Percentiles rank a stretch among this genome's conserved stretches.
phyloP scores from a whole-genome alignment of 2,888 invertebrate species.

The Drosophila ustulata region DNA sequence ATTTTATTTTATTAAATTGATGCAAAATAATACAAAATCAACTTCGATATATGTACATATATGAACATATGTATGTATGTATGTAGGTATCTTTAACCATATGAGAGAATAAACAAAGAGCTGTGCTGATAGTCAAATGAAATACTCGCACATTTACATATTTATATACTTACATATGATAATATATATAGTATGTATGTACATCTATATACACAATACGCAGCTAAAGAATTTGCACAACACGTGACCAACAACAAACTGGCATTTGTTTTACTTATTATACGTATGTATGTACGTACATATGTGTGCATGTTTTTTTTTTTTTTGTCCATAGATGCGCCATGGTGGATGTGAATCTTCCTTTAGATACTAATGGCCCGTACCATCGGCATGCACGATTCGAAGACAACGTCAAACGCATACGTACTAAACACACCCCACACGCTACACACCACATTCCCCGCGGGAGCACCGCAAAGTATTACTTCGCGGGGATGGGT shows the following conservation, averaged over 20 bases:
- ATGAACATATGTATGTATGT: not conserved
- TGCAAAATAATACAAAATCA: slow-evolving; percentile 59
- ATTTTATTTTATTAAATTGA: slow-evolving; percentile 67
- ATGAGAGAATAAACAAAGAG: slow-evolving; percentile 18
- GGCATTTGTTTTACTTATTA: slow-evolving; percentile 34
- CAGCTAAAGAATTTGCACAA: slow-evolving; percentile 71
- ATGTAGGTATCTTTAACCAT: too few relatives aligned
- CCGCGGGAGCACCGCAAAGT: too few relatives aligned
- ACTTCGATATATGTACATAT: slow-evolving; percentile 14
- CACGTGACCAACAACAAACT: slow-evolving; percentile 81
- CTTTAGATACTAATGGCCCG: too few relatives aligned
- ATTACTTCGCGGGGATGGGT: too few relatives aligned
- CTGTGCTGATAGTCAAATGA: slow-evolving; percentile 31
- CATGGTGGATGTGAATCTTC: too few relatives aligned
- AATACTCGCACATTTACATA: not conserved
- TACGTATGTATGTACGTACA: slow-evolving; percentile 8
- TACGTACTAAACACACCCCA: too few relatives aligned
- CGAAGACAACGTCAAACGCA: too few relatives aligned
- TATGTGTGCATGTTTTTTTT: not conserved
- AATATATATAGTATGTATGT: too few relatives aligned
- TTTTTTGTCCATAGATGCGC: too few relatives aligned
- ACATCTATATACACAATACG: slow-evolving; percentile 23
- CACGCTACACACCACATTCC: too few relatives aligned
- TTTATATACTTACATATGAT: not conserved
- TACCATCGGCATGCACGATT: too few relatives aligned